Percentiles rank a stretch among this genome's conserved stretches.
These are phyloP conservation scores for Clivina fossor DNA, from an alignment of 2,888 invertebrate species.

Conservation along the genomic window DNA sequence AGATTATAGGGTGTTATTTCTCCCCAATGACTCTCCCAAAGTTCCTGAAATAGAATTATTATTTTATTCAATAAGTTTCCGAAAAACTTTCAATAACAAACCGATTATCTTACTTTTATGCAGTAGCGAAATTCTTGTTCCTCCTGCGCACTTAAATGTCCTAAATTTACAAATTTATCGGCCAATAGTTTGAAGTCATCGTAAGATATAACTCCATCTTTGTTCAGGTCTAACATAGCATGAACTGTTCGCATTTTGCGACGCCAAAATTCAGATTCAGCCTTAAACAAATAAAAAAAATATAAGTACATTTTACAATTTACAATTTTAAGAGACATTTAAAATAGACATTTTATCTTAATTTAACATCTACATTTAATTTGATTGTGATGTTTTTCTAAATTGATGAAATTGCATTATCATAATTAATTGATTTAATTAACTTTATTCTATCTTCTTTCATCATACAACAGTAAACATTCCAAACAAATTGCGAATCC, in stretches of 20 bases:
- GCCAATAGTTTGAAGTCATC: constrained; percentile 77
- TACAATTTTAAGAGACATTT: too few relatives aligned
- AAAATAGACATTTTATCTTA: too few relatives aligned
- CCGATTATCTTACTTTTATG: constrained; percentile 65
- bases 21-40: constrained; percentile 85
- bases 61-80: too few relatives aligned
- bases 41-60: constrained; percentile 58
- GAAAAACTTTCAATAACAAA: not conserved
- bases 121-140: constrained; percentile 70
- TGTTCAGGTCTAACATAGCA: constrained; percentile 79
- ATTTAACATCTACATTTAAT: too few relatives aligned
- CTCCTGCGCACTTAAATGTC: constrained; percentile 68
- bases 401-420: too few relatives aligned
- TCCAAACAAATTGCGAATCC: too few relatives aligned
- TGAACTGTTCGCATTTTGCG: constrained; percentile 85
- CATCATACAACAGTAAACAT: too few relatives aligned
- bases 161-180: constrained; percentile 73
- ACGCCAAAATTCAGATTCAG: constrained; percentile 72
- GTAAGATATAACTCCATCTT: constrained; percentile 80
- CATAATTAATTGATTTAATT: too few relatives aligned
- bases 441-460: too few relatives aligned
- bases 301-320: not conserved
- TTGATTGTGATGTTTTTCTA: too few relatives aligned
- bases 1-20: constrained; percentile 79
- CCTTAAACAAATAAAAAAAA: constrained; percentile 48